These are phyloP conservation scores for Hemistola chrysoprasaria DNA, from an alignment of 2,888 invertebrate genomes.

Conservation along the genomic window DNA sequence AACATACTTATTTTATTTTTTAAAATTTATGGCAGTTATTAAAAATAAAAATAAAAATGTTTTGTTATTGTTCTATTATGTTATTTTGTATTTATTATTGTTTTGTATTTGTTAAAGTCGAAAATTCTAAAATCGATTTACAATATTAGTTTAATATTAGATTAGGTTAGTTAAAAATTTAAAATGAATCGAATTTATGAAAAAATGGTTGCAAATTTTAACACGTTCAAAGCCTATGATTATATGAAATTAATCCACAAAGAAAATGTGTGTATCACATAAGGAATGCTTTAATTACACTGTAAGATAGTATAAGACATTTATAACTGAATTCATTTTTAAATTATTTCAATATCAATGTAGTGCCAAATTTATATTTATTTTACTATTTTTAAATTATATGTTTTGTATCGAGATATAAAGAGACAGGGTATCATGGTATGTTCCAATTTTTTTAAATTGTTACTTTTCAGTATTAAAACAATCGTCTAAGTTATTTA, in stretches of 20 bases:
- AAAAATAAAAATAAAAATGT: too few species aligned
- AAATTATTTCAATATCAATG: conserved; percentile 48
- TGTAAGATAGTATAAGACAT: conserved; percentile 55
- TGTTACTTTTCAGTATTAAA: conserved; percentile 5
- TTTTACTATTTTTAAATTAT: conserved; percentile 55
- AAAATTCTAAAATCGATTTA: too few species aligned
- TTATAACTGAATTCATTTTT: conserved; percentile 33
- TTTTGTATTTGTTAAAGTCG: too few species aligned
- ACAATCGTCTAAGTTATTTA: too few species aligned
- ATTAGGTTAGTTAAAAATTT: too few species aligned
- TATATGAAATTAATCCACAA: conserved; percentile 33
- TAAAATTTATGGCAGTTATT: too few species aligned
- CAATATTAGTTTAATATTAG: too few species aligned
- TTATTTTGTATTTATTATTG: too few species aligned
- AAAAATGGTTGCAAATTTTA: too few species aligned
- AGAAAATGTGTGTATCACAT: conserved; percentile 51
- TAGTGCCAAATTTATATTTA: conserved; percentile 51
- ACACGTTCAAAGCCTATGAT: conserved; percentile 16
- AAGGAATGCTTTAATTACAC: conserved; percentile 77
- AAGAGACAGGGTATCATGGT: conserved; percentile 75
- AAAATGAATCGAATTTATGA: too few species aligned
- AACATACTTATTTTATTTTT: too few species aligned
- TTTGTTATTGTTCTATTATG: background rate
- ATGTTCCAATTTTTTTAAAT: conserved; percentile 37
- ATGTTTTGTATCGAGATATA: conserved; percentile 57